Evolutionary conservation across 1,140 invertebrate genomes (phyloP).

Genomic region (Aphelinus atriplicis): DNA sequence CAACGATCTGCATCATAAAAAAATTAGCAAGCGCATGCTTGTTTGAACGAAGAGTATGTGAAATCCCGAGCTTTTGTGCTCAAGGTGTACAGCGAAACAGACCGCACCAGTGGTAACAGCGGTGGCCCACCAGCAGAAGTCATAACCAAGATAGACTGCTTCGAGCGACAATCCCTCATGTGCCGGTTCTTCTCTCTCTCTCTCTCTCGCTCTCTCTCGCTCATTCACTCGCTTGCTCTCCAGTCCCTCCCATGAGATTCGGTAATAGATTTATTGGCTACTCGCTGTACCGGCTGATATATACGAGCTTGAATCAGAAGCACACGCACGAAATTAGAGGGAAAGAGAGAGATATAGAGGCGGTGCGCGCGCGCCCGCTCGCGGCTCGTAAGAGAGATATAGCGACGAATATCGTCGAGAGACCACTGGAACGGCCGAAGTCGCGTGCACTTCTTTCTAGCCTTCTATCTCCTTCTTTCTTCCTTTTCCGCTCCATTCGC

Average conservation of each 20-base stretch:
- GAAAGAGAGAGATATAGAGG: no score
- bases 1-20: no score
- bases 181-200: neutral
- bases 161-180: constrained; percentile 28
- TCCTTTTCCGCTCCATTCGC: neutral
- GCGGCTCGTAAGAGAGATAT: no score
- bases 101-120: neutral
- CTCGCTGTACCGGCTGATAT: constrained; percentile 48
- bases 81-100: neutral
- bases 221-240: neutral
- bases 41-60: neutral
- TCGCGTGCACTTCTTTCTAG: neutral
- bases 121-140: constrained; percentile 10
- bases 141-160: constrained; percentile 38
- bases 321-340: no score
- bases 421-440: neutral
- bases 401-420: neutral
- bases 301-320: neutral
- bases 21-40: neutral
- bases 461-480: neutral
- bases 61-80: constrained; percentile 34
- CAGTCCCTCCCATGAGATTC: constrained; percentile 51
- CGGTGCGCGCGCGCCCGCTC: no score
- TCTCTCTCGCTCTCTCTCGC: constrained; percentile 8
- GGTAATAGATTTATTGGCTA: constrained; percentile 65